Percentiles rank a stretch among this genome's conserved stretches.
phyloP scores from a whole-genome alignment of 2,113 vertebrate species.

The Falcunculus frontatus region DNA sequence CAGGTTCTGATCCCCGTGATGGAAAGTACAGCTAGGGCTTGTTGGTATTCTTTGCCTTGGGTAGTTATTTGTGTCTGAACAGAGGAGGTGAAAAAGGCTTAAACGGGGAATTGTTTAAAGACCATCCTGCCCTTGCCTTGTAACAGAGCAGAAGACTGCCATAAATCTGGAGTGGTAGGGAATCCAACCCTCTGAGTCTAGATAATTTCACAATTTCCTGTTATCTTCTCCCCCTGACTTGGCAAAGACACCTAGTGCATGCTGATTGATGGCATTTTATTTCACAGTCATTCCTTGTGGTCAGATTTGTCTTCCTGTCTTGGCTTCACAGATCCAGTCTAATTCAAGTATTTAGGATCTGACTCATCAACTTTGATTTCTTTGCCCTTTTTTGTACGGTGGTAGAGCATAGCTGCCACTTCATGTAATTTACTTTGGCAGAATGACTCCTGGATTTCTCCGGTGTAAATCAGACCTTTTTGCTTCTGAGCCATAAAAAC shows the following conservation, averaged over 20 bases:
- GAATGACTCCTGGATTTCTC: not conserved
- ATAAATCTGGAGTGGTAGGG: not conserved
- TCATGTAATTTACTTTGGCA: not conserved
- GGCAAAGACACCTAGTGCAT: not conserved
- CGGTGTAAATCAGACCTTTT: not conserved
- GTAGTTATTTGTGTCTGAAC: not conserved
- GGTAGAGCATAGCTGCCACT: not conserved
- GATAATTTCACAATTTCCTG: slow-evolving; percentile 1
- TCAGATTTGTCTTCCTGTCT: not conserved
- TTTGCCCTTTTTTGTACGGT: not conserved
- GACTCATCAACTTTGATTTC: not conserved
- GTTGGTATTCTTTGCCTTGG: not conserved
- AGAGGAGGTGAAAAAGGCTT: not conserved
- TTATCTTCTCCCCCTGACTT: not conserved
- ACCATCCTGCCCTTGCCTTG: not conserved
- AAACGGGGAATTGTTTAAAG: not conserved
- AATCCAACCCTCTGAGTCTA: not conserved
- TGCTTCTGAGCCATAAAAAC: not conserved
- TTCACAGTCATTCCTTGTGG: not conserved
- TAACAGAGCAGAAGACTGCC: not conserved
- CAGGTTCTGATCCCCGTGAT: not conserved
- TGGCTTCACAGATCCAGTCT: not conserved
- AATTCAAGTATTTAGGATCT: not conserved
- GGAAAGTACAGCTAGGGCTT: not conserved
- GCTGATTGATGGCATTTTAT: not conserved